Conservation (phyloP, 2,888 invertebrate species). For the Amblyjoppa proteus region DNA sequence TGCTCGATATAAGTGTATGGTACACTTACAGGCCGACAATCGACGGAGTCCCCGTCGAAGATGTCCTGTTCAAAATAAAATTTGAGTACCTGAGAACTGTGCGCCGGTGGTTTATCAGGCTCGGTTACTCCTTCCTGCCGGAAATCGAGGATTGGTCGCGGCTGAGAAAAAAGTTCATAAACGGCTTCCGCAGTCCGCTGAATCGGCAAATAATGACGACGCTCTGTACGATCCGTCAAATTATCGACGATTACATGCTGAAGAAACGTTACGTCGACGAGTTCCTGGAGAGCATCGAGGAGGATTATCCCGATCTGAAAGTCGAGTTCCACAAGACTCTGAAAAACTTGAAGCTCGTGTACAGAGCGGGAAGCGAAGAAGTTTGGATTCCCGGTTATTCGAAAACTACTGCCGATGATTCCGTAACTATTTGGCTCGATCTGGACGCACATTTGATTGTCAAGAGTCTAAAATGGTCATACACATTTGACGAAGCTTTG, state of each 20-base stretch:
- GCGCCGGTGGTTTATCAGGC: conserved; percentile 58
- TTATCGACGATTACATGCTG: conserved; percentile 34
- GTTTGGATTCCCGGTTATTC: conserved; percentile 33
- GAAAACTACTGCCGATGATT: conserved; percentile 17
- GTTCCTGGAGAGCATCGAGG: conserved; percentile 44
- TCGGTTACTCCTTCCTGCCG: conserved; percentile 51
- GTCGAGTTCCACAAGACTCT: conserved; percentile 35
- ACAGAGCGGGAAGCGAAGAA: neutral
- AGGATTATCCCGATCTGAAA: conserved; percentile 30
- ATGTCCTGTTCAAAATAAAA: conserved; percentile 38
- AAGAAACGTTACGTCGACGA: conserved; percentile 26
- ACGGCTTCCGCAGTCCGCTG: conserved; percentile 38
- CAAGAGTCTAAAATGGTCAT: neutral
- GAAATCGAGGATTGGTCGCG: neutral
- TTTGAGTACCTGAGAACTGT: conserved; percentile 43
- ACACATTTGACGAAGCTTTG: neutral
- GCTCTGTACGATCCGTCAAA: neutral
- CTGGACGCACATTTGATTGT: conserved; percentile 25
- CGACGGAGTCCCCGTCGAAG: conserved; percentile 18
- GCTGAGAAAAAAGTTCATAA: neutral
- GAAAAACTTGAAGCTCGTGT: conserved; percentile 10
- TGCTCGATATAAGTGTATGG: conserved; percentile 28
- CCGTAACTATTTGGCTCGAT: conserved; percentile 10
- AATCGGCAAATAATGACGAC: conserved; percentile 4
- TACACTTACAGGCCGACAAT: conserved; percentile 55